These are phyloP conservation scores for Coreoperca whiteheadi DNA, from an alignment of 2,113 vertebrate genomes.

Conservation along the genomic window DNA sequence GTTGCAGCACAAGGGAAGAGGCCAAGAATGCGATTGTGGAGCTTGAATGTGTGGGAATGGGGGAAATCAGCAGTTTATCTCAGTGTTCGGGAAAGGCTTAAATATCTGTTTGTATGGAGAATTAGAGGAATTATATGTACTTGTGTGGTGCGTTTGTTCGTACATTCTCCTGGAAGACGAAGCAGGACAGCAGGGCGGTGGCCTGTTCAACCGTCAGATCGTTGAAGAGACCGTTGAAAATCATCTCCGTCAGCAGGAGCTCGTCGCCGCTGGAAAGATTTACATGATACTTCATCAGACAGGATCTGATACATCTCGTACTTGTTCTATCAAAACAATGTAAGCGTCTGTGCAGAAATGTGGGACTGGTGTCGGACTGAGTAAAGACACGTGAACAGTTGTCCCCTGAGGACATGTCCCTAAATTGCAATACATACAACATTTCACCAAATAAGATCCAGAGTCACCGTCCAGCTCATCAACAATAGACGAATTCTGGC, in stretches of 20 bases:
- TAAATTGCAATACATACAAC: neutral
- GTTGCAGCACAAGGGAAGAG: constrained; percentile 1
- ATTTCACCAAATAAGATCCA: neutral
- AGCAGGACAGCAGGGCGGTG: constrained; percentile 94
- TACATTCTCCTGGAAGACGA: constrained; percentile 99
- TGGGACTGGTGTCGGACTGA: rapidly evolving
- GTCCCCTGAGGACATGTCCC: neutral
- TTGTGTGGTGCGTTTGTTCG: constrained; percentile 57
- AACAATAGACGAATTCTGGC: neutral
- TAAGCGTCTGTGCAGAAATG: neutral
- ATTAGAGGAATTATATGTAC: neutral
- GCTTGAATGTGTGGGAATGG: constrained; percentile 11
- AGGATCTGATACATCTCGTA: neutral
- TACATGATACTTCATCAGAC: neutral
- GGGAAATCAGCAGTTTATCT: constrained; percentile 20
- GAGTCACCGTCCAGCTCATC: neutral
- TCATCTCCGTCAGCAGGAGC: constrained; percentile 97
- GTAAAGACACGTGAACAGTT: neutral
- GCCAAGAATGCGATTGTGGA: constrained; percentile 14
- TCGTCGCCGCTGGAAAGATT: constrained; percentile 90
- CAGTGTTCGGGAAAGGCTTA: neutral
- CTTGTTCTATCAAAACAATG: neutral
- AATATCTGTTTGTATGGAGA: constrained; percentile 6
- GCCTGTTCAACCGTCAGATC: constrained; percentile 94
- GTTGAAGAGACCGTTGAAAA: constrained; percentile 98